Conservation (phyloP, 1,140 invertebrate genomes). For the Drosophila micromelanica region DNA sequence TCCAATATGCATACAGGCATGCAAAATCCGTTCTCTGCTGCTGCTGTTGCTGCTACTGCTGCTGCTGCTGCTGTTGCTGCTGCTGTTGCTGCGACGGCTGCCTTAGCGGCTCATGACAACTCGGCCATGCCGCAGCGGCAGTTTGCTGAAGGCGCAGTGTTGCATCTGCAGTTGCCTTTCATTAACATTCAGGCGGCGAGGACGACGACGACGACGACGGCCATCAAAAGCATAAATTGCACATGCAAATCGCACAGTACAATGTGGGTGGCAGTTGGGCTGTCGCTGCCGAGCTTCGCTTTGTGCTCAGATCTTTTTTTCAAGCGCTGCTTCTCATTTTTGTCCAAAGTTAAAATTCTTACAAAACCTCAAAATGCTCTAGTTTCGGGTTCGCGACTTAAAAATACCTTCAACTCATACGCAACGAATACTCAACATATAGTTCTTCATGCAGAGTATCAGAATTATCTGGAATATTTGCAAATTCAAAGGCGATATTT, state of each 20-base stretch:
- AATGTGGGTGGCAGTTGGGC: slow-evolving; percentile 27
- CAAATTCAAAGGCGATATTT: too few species aligned
- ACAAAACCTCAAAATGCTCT: slow-evolving; percentile 24
- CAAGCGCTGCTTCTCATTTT: slow-evolving; percentile 16
- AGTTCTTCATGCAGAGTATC: too few species aligned
- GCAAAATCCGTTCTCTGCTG: slow-evolving; percentile 29
- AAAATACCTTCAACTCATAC: not conserved
- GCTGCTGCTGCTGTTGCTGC: slow-evolving; percentile 5
- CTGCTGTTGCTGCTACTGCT: slow-evolving; percentile 3
- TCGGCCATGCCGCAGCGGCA: slow-evolving; percentile 22
- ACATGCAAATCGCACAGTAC: slow-evolving; percentile 70
- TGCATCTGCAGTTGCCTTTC: slow-evolving; percentile 71
- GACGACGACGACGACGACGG: slow-evolving; percentile 13
- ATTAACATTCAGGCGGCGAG: slow-evolving; percentile 65
- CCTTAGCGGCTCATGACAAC: slow-evolving; percentile 35
- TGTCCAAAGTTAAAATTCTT: slow-evolving; percentile 40
- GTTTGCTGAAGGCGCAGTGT: slow-evolving; percentile 35
- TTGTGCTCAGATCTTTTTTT: slow-evolving; percentile 24
- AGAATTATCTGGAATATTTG: too few species aligned
- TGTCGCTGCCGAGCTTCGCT: slow-evolving; percentile 7
- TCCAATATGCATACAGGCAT: slow-evolving; percentile 68
- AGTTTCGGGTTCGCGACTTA: not conserved
- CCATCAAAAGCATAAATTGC: slow-evolving; percentile 81
- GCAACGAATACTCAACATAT: too few species aligned
- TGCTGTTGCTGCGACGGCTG: slow-evolving; percentile 5